Conservation (phyloP, 2,888 invertebrate species). For the Alsophila aescularia region DNA sequence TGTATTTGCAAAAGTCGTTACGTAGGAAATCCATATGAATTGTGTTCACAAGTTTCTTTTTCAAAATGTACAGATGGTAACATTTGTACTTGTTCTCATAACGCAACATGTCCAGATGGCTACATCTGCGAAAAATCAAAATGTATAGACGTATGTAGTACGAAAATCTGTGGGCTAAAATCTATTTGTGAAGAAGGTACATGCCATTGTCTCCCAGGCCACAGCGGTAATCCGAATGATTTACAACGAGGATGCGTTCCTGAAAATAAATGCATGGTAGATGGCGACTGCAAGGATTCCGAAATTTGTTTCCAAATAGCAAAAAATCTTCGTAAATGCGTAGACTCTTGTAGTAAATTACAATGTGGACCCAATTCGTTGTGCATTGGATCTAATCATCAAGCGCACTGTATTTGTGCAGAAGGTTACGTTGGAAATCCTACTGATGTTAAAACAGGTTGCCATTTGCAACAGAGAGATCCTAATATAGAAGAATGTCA, state of each 20-base stretch:
- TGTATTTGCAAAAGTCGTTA: constrained; percentile 94
- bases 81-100: constrained; percentile 88
- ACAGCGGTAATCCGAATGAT: constrained; percentile 90
- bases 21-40: constrained; percentile 94
- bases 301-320: constrained; percentile 95
- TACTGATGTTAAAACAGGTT: constrained; percentile 90
- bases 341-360: constrained; percentile 93
- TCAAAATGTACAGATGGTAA: constrained; percentile 88
- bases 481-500: constrained; percentile 86
- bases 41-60: constrained; percentile 89
- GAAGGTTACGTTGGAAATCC: constrained; percentile 93
- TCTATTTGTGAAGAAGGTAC: constrained; percentile 91
- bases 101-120: constrained; percentile 90
- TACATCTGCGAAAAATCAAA: constrained; percentile 89
- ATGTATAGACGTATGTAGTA: constrained; percentile 91
- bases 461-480: constrained; percentile 88
- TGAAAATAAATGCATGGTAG: constrained; percentile 91
- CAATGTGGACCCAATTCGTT: constrained; percentile 96
- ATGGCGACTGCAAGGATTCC: constrained; percentile 91
- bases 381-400: constrained; percentile 92
- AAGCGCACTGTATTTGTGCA: constrained; percentile 93
- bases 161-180: constrained; percentile 91
- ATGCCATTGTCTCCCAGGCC: constrained; percentile 92
- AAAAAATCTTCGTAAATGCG: constrained; percentile 91
- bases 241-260: constrained; percentile 88